Evolutionary conservation across 2,113 vertebrate genomes (phyloP).

Genomic region (Apodemus sylvaticus): DNA sequence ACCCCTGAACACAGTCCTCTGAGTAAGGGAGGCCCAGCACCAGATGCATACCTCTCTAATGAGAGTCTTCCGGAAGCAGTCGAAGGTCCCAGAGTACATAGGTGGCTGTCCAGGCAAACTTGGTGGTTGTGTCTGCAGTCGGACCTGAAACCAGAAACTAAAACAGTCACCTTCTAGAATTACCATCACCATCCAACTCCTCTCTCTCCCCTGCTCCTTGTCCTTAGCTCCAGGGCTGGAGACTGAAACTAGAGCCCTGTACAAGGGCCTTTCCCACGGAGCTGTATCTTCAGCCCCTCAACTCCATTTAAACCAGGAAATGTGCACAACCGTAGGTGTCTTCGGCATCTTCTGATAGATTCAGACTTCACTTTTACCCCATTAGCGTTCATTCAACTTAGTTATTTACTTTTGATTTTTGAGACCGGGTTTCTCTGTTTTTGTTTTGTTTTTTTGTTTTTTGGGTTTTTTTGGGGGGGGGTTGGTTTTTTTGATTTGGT

Average conservation of each 20-base stretch:
- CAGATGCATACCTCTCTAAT: constrained; percentile 90
- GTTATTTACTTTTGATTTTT: background rate
- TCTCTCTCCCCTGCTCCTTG: background rate
- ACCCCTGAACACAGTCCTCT: background rate
- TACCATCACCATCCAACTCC: background rate
- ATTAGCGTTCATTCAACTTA: background rate
- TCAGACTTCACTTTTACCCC: constrained; percentile 2
- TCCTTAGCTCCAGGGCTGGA: background rate
- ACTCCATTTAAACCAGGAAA: background rate
- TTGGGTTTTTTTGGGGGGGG: too few relatives aligned
- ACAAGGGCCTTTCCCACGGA: background rate
- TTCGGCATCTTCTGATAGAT: background rate
- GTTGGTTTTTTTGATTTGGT: too few relatives aligned
- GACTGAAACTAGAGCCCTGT: background rate
- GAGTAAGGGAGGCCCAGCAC: background rate
- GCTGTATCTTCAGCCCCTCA: background rate
- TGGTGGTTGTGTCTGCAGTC: constrained; percentile 94
- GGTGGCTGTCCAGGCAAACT: constrained; percentile 88
- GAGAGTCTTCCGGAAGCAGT: constrained; percentile 96
- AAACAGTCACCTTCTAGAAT: constrained; percentile 27
- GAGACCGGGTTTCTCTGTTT: background rate
- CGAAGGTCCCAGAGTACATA: constrained; percentile 93
- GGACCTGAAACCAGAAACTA: constrained; percentile 88
- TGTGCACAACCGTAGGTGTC: background rate
- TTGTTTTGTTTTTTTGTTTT: too few relatives aligned